Evolutionary conservation across 2,888 invertebrate species (phyloP), one percentile per base, ranked within the genome.

Genomic region (Tenthredo amoena): DNA sequence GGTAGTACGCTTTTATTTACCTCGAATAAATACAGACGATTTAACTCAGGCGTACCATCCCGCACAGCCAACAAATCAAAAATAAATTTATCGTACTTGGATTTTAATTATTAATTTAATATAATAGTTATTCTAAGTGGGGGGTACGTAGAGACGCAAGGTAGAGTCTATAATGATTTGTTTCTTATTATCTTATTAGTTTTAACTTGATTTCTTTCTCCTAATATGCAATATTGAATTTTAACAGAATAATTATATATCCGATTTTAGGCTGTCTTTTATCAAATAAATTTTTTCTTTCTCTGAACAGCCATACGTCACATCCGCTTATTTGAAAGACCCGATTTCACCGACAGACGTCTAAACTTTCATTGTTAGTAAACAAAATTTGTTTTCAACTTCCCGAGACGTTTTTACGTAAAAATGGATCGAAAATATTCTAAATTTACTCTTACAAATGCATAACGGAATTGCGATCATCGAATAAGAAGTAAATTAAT

Each of bases 11-110:
- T 79, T 82, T 65, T 82, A 82, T 82, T 82, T 82, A 82, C 82
- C 82, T 82, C 65, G 34, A 37, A 18, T 18, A 7, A 31, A 65
- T 58, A 83, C 71, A 68, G 83, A 65, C 37, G 83, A 50, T 50
- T 47, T 71, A 68, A 37, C n/a, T 10, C 83, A 83, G 83, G 68
- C 47, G 21, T 83, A 83, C 83, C 83, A 83, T 65, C 82, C 43
- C 82, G 18, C 21, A 37, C 37, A 65, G 55, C 34, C 31, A 21
- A 55, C 55, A 58, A 50, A 55, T 55, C 7, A 77, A 55, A 50
- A 74, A 74, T 77, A 55, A 34, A 77, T 79, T 79, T 79, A 50
- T 37, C 34, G n/a, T 21, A 55, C 26, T 81, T 15, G 0, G 9
- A n/a, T 37, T 50, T 50, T 77, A 77, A 77, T 77, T 50, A 31